phyloP scores from a whole-genome alignment of 2,797 vertebrate species.

The Leptatherina wallacei region DNA sequence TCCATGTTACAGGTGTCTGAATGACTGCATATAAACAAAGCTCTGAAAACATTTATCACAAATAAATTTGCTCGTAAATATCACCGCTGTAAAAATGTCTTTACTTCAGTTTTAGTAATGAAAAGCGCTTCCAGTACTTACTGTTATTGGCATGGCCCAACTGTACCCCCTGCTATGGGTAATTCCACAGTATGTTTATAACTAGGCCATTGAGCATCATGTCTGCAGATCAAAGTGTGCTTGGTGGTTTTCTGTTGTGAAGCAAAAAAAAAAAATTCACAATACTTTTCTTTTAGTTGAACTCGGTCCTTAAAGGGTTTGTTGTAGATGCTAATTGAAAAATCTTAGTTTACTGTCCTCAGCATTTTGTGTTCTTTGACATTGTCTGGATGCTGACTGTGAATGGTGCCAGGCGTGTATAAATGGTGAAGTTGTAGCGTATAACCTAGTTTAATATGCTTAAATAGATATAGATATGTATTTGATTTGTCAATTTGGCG shows the following conservation, averaged over 20 bases:
- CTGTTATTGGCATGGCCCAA: constrained; percentile 1
- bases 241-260: constrained; percentile 8
- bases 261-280: background rate
- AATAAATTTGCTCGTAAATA: background rate
- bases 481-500: background rate
- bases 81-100: background rate
- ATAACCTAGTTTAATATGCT: background rate
- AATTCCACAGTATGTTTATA: constrained; percentile 5
- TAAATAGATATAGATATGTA: background rate
- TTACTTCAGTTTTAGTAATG: background rate
- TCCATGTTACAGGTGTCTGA: background rate
- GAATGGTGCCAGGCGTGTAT: background rate
- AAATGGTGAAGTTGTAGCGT: background rate
- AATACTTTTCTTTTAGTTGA: background rate
- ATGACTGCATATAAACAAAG: background rate
- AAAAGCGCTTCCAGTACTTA: background rate
- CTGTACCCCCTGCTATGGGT: constrained; percentile 11
- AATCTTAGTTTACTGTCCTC: constrained; percentile 1
- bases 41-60: background rate
- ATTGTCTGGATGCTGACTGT: constrained; percentile 70
- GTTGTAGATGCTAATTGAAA: constrained; percentile 13
- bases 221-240: background rate
- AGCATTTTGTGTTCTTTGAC: constrained; percentile 8
- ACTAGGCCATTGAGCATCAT: background rate
- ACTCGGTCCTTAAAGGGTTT: constrained; percentile 81